Base-by-base conservation (phyloP, 2,888 invertebrate genomes). In the Tetragonisca angustula region DNA sequence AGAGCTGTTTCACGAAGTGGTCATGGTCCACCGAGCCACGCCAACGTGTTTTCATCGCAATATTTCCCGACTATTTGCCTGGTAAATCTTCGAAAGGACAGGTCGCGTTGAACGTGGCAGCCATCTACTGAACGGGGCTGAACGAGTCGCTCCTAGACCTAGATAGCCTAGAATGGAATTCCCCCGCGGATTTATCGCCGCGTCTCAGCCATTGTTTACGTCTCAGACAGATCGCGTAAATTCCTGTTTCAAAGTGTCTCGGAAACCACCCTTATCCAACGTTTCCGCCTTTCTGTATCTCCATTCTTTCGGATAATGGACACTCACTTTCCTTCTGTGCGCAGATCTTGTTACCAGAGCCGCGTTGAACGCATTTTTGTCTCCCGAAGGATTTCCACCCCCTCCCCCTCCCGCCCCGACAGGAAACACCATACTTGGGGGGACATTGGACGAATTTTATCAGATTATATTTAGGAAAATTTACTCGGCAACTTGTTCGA, bases 171-270 rank as follows among this genome's bases (percentile, higher is more conserved):
- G 67, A 76, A 78, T 65, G 76, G 65, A 59, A 80, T 76, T 65
- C 71, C 79, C 79, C 67, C 70, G 77, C 81, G 84, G 91, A 91
- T 92, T 92, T 92, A 91, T 91, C 87, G 88, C 83, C 89, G 83
- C 87, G 85, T 84, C 89, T 88, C 85, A 67, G 76, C 87, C 88
- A 91, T 91, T 92, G 90, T 91, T 91, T 91, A 90, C 88, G 89
- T 89, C 85, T 73, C 76, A n/a, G 79, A 61, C 76, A 77, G 71
- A 79, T 73, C 75, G 79, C 86, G 86, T 89, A 90, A 90, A 91
- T 90, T 83, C 84, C 69, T 80, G 56, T 86, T 87, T 77, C 82
- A 89, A 91, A 89, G 84, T 86, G 83, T 86, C 86, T 70, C 76
- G 65, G 68, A 68, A 84, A 86, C 83, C 85, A 81, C 83, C 87